These are phyloP conservation scores for Indicator indicator DNA, from an alignment of 2,113 vertebrate genomes.

Conservation along the genomic window DNA sequence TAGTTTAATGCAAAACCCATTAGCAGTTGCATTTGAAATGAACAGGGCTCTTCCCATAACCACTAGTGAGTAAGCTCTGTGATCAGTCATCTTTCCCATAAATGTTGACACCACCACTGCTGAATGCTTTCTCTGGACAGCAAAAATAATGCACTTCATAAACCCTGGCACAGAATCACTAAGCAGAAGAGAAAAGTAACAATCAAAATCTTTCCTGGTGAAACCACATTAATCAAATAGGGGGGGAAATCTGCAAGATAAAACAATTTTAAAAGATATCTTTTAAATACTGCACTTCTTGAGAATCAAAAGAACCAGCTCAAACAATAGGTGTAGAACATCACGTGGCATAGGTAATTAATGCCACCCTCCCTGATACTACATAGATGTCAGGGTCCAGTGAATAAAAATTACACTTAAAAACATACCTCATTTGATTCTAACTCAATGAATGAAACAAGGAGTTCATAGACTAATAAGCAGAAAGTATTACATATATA, in stretches of 20 bases:
- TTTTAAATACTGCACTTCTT: neutral
- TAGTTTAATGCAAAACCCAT: conserved; percentile 29
- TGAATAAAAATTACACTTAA: neutral
- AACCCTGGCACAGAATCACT: neutral
- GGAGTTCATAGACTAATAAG: neutral
- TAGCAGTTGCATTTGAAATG: conserved; percentile 21
- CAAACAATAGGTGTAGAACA: neutral
- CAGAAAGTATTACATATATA: neutral
- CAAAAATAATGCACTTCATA: conserved; percentile 6
- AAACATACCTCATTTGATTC: neutral
- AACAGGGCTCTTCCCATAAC: conserved; percentile 20
- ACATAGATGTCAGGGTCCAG: neutral
- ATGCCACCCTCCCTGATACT: neutral
- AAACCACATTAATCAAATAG: neutral
- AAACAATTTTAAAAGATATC: neutral
- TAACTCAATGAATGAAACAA: neutral
- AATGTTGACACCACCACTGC: neutral
- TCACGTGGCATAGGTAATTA: neutral
- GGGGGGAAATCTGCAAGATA: neutral
- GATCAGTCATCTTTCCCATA: neutral
- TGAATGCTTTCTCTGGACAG: conserved; percentile 16
- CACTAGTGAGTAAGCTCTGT: neutral
- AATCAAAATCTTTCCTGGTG: neutral
- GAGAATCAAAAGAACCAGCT: neutral
- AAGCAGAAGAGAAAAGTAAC: neutral